phyloP scores from a whole-genome alignment of 2,797 vertebrate genomes.

The Antrozous pallidus region DNA sequence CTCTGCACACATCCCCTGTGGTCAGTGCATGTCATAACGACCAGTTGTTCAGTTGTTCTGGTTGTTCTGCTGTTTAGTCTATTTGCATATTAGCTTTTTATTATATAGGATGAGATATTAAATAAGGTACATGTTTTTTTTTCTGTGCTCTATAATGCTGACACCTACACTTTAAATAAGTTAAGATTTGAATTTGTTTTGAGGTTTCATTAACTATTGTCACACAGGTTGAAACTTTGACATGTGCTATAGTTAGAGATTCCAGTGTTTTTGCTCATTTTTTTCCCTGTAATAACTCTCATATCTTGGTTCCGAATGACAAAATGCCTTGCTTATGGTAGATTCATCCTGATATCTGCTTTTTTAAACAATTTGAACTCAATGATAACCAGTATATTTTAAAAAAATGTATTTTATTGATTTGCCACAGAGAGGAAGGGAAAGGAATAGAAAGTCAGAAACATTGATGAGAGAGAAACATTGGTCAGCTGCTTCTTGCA shows the following conservation, averaged over 20 bases:
- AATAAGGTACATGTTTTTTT: background rate
- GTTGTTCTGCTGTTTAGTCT: no score
- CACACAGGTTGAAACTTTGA: background rate
- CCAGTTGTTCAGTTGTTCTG: no score
- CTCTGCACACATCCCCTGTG: no score
- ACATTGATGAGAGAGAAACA: no score
- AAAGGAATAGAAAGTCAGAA: no score
- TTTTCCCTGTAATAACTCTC: conserved; percentile 76
- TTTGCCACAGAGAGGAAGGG: no score
- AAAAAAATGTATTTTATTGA: no score
- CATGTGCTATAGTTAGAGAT: conserved; percentile 48
- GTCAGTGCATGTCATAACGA: no score
- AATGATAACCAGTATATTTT: conserved; percentile 75
- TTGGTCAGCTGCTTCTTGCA: no score
- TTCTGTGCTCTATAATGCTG: background rate
- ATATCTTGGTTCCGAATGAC: conserved; percentile 64
- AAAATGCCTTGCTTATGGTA: conserved; percentile 71
- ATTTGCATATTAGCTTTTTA: no score
- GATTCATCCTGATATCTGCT: conserved; percentile 74
- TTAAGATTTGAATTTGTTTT: conserved; percentile 22
- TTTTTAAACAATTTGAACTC: conserved; percentile 70
- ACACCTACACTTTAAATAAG: background rate
- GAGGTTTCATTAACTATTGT: background rate
- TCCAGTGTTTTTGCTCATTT: conserved; percentile 69
- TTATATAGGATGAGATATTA: background rate